A percentile compares a stretch with the other conserved stretches of the same genome.
Evolutionary conservation across 2,888 invertebrate species (phyloP).

Genomic region (Nomada lathburiana): DNA sequence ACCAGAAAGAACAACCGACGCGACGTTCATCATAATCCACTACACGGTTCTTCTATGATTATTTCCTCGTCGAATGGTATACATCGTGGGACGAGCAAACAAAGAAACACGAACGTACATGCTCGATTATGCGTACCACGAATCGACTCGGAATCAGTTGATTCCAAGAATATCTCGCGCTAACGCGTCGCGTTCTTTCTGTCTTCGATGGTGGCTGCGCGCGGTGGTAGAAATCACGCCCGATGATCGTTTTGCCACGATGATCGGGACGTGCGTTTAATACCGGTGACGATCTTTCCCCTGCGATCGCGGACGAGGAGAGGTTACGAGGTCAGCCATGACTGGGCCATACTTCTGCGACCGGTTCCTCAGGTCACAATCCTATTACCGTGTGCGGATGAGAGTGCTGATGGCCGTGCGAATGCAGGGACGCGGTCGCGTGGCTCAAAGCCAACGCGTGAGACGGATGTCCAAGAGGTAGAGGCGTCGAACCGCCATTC

Average conservation of each 20-base stretch:
- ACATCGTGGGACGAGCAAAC: background rate
- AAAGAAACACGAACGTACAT: background rate
- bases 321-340: conserved; percentile 61
- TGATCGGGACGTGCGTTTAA: background rate
- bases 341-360: conserved; percentile 60
- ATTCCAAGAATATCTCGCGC: background rate
- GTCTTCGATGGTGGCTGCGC: background rate
- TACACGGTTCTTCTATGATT: background rate
- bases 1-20: background rate
- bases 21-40: background rate
- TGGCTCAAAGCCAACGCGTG: conserved; percentile 70
- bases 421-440: conserved; percentile 65
- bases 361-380: conserved; percentile 74
- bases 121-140: background rate
- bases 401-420: conserved; percentile 70
- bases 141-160: background rate
- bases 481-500: conserved; percentile 61
- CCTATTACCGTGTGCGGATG: conserved; percentile 75
- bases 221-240: background rate
- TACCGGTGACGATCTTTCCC: background rate
- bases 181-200: background rate
- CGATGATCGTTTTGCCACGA: background rate
- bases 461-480: conserved; percentile 63
- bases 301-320: conserved; percentile 11
- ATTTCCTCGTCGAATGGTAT: background rate